A percentile compares a stretch with the other conserved stretches of the same genome.
Conservation (phyloP, 2,797 vertebrate genomes). For the Platyrinchus mystaceus region DNA sequence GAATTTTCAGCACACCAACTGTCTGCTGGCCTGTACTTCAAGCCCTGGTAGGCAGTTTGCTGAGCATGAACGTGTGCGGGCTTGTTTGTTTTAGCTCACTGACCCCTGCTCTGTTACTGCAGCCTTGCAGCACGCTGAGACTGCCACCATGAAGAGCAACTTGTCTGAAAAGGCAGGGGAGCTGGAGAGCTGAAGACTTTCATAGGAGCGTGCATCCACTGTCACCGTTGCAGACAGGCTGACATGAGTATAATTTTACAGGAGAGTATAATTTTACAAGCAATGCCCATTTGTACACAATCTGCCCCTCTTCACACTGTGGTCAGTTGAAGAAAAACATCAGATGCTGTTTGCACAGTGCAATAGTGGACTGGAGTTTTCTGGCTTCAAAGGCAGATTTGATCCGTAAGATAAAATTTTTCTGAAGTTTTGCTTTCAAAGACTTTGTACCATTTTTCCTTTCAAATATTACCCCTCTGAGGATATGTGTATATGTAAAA, state of each 20-base stretch:
- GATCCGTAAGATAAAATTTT: neutral
- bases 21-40: neutral
- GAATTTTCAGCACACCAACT: neutral
- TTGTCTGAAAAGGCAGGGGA: neutral
- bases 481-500: neutral
- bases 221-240: neutral
- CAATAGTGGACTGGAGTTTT: neutral
- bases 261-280: neutral
- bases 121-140: neutral
- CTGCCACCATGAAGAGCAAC: neutral
- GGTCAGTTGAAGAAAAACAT: neutral
- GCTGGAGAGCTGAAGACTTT: neutral
- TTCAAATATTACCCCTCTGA: neutral
- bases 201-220: fast-evolving
- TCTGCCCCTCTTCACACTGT: neutral
- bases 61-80: neutral
- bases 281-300: neutral
- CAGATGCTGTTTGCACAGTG: neutral
- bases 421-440: constrained; percentile 11
- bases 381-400: neutral
- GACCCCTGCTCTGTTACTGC: neutral
- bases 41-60: neutral
- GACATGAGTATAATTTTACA: neutral
- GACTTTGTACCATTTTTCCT: neutral
- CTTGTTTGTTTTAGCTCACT: neutral